Conservation (phyloP, 1,140 invertebrate genomes). For the Wiebesia pumilae region DNA sequence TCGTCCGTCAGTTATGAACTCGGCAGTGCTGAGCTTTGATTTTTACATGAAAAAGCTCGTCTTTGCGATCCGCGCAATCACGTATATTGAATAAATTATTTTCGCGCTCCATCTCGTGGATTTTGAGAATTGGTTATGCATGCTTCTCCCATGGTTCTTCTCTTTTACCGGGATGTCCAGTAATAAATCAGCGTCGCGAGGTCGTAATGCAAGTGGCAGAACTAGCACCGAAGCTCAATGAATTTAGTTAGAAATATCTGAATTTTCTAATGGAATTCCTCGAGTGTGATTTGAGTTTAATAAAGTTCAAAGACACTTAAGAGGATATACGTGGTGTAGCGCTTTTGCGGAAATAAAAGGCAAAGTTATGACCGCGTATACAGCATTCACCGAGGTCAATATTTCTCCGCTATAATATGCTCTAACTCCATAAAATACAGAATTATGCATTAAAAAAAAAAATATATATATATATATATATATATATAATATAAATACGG, state of each 20-base stretch:
- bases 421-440: neutral
- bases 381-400: neutral
- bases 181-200: neutral
- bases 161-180: too few relatives aligned
- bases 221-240: neutral
- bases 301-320: neutral
- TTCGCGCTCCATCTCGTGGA: too few relatives aligned
- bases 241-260: neutral
- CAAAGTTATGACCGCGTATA: neutral
- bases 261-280: neutral
- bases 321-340: neutral
- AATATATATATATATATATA: too few relatives aligned
- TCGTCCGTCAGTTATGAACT: too few relatives aligned
- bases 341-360: neutral
- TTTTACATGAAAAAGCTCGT: too few relatives aligned
- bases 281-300: neutral
- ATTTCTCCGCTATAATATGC: neutral
- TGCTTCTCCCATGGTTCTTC: too few relatives aligned
- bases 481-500: too few relatives aligned
- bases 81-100: too few relatives aligned
- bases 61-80: too few relatives aligned
- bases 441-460: neutral
- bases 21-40: too few relatives aligned
- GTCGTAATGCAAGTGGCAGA: too few relatives aligned
- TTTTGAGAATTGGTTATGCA: too few relatives aligned